phyloP scores from a whole-genome alignment of 2,797 vertebrate genomes.

The Dicrostonyx torquatus region DNA sequence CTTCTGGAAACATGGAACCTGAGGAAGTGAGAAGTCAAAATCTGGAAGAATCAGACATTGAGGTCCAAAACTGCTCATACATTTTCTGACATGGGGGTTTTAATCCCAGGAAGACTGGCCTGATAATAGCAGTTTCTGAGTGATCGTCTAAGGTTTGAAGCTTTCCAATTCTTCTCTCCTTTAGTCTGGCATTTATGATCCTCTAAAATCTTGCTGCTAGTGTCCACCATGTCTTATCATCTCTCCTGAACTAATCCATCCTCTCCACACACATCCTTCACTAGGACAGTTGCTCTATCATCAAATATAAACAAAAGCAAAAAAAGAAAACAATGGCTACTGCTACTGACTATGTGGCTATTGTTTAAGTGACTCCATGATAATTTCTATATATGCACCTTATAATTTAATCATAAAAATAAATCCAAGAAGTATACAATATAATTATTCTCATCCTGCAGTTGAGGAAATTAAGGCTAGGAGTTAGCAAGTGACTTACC shows the following conservation, averaged over 20 bases:
- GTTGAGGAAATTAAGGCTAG: constrained; percentile 33
- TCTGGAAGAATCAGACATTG: background rate
- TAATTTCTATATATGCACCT: background rate
- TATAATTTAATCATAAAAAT: constrained; percentile 32
- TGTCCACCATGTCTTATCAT: background rate
- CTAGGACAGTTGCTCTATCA: background rate
- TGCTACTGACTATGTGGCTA: background rate
- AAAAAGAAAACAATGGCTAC: background rate
- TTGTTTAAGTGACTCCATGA: background rate
- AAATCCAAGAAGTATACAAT: background rate
- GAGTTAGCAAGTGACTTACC: background rate
- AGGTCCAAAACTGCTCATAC: background rate
- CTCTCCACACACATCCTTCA: background rate
- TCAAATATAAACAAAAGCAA: background rate
- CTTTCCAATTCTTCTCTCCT: background rate
- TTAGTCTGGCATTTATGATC: background rate
- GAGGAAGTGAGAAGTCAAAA: background rate
- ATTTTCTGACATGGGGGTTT: constrained; percentile 13
- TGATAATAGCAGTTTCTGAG: background rate
- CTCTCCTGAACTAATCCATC: background rate
- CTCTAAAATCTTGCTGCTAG: background rate
- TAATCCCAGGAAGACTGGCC: background rate
- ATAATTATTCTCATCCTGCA: background rate
- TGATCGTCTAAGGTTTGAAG: constrained; percentile 3
- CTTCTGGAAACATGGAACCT: background rate